phyloP scores from a whole-genome alignment of 2,797 vertebrate species.

The Ceryle rudis region DNA sequence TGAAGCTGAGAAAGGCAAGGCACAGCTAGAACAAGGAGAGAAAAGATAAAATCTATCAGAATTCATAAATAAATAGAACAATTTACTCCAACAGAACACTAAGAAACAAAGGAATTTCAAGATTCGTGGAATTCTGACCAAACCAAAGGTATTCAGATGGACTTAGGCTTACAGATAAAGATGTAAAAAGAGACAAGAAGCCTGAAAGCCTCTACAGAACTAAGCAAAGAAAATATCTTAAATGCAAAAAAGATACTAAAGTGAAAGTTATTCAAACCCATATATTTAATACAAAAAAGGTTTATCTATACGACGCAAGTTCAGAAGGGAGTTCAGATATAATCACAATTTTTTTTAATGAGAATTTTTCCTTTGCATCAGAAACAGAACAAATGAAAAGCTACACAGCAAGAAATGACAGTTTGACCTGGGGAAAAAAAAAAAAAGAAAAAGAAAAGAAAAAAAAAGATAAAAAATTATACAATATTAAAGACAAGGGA shows the following conservation, averaged over 20 bases:
- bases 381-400: background rate
- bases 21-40: background rate
- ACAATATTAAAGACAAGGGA: background rate
- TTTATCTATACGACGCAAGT: background rate
- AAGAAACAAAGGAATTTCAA: background rate
- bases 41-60: background rate
- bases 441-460: fast-evolving
- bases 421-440: fast-evolving
- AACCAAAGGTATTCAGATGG: background rate
- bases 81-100: background rate
- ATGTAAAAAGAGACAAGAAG: background rate
- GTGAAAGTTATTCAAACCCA: background rate
- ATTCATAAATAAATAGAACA: background rate
- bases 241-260: background rate
- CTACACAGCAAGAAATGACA: background rate
- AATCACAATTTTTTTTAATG: background rate
- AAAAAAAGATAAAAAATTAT: too few species aligned
- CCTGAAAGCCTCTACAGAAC: background rate
- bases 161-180: background rate
- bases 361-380: background rate
- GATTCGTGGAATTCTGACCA: background rate
- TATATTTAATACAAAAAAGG: background rate
- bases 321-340: background rate
- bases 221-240: background rate
- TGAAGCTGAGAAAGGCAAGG: background rate